A percentile compares a stretch with the other conserved stretches of the same genome.
Evolutionary conservation across 2,113 vertebrate species (phyloP).

Genomic region (Gobiocypris rarus): DNA sequence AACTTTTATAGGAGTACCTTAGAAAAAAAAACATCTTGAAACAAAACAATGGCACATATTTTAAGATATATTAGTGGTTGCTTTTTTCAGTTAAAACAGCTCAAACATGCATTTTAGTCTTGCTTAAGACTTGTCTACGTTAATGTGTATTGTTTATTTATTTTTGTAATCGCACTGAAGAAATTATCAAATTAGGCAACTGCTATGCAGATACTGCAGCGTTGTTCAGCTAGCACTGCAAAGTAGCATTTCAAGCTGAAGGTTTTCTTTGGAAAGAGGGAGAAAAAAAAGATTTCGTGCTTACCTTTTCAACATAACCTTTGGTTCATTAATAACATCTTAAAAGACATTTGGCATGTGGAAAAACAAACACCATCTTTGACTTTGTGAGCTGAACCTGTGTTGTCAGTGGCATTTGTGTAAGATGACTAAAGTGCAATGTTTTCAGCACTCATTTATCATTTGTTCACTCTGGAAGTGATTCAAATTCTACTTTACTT

Average conservation of each 20-base stretch:
- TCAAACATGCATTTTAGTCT: no score
- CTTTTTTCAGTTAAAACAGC: no score
- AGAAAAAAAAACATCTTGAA: no score
- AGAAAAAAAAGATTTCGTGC: constrained; percentile 8
- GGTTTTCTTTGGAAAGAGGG: no score
- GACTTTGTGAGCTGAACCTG: constrained; percentile 45
- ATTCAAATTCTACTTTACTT: constrained; percentile 44
- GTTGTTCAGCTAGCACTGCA: background rate
- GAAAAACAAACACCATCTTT: constrained; percentile 51
- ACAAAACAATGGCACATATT: no score
- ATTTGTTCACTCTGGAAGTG: constrained; percentile 33
- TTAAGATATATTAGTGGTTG: no score
- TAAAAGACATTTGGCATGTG: constrained; percentile 52
- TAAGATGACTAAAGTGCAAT: constrained; percentile 39
- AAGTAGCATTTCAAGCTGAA: background rate
- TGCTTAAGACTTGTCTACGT: no score
- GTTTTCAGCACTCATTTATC: constrained; percentile 53
- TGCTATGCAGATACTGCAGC: no score
- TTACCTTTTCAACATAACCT: constrained; percentile 31
- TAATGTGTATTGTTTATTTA: no score
- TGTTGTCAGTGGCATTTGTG: constrained; percentile 37
- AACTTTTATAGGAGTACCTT: no score
- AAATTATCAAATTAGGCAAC: background rate
- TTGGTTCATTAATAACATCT: constrained; percentile 58
- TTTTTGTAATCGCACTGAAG: background rate